A percentile compares a stretch with the other conserved stretches of the same genome.
These are phyloP conservation scores for Drosophila bunnanda DNA, from an alignment of 2,888 invertebrate genomes.

Conservation along the genomic window DNA sequence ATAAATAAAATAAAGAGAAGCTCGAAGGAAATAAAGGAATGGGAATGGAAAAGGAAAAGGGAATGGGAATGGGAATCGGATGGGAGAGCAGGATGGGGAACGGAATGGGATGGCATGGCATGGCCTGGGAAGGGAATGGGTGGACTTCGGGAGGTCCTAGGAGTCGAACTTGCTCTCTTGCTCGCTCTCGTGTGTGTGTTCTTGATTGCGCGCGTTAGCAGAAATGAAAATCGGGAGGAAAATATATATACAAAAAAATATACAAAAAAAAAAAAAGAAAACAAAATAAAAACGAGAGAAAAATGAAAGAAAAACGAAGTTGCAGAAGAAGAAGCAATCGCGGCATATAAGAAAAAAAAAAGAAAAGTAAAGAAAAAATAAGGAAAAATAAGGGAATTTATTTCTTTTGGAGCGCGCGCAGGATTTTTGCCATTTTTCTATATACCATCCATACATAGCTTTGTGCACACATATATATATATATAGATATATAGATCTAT, in stretches of 20 bases:
- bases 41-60: slow-evolving; percentile 17
- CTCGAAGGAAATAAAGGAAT: slow-evolving; percentile 58
- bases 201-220: slow-evolving; percentile 78
- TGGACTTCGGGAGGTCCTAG: slow-evolving; percentile 41
- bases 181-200: slow-evolving; percentile 35
- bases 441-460: slow-evolving; percentile 41
- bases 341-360: slow-evolving; percentile 68
- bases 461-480: slow-evolving; percentile 31
- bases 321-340: slow-evolving; percentile 47
- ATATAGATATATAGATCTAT: slow-evolving; percentile 1
- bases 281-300: slow-evolving; percentile 21
- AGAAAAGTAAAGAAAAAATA: slow-evolving; percentile 3
- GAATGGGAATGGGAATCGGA: slow-evolving; percentile 22
- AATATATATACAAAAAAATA: slow-evolving; percentile 35
- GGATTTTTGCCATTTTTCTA: slow-evolving; percentile 71
- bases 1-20: slow-evolving; percentile 39
- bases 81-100: slow-evolving; percentile 26
- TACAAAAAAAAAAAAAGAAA: slow-evolving; percentile 13
- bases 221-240: slow-evolving; percentile 75
- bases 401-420: slow-evolving; percentile 66
- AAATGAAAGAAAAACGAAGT: slow-evolving; percentile 51
- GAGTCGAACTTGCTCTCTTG: slow-evolving; percentile 38
- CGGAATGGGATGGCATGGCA: neutral
- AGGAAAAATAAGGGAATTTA: slow-evolving; percentile 49
- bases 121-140: neutral